Conservation (phyloP, 2,888 invertebrate genomes). For the Scaptomyza parva region DNA sequence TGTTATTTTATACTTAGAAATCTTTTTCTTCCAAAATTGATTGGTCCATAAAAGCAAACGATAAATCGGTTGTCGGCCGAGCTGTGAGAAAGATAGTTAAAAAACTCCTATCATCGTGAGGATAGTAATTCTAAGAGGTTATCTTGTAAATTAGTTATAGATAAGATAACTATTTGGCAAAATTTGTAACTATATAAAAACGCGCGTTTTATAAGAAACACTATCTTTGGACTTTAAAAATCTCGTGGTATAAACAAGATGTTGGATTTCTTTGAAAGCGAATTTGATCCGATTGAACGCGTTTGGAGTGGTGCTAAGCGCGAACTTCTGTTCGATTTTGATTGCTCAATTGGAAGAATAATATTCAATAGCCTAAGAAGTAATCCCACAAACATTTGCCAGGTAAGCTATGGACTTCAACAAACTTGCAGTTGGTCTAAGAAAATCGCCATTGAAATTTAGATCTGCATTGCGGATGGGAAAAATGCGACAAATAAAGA, state of each 20-base stretch:
- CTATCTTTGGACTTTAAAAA: slow-evolving; percentile 1
- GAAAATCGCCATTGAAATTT: neutral
- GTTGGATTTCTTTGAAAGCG: slow-evolving; percentile 10
- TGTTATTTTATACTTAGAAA: too few relatives aligned
- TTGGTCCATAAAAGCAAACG: too few relatives aligned
- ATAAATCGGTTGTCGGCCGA: too few relatives aligned
- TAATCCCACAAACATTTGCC: slow-evolving; percentile 44
- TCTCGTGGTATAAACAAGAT: slow-evolving; percentile 5
- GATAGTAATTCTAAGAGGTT: too few relatives aligned
- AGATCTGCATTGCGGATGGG: slow-evolving; percentile 33
- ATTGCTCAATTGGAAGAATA: slow-evolving; percentile 44
- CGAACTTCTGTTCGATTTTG: slow-evolving; percentile 21
- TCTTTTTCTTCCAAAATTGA: too few relatives aligned
- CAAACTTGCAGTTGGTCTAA: too few relatives aligned
- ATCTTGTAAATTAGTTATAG: too few relatives aligned
- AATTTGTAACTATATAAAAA: too few relatives aligned
- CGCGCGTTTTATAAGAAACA: too few relatives aligned
- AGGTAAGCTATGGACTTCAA: slow-evolving; percentile 10
- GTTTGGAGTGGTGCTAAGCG: slow-evolving; percentile 40
- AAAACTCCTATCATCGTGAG: too few relatives aligned
- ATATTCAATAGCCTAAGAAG: slow-evolving; percentile 32
- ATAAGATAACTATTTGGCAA: too few relatives aligned
- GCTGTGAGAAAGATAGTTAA: too few relatives aligned
- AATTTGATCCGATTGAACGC: slow-evolving; percentile 18
- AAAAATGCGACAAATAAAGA: slow-evolving; percentile 25